Percentiles rank a stretch among this genome's conserved stretches.
phyloP scores from a whole-genome alignment of 1,140 invertebrate species.

The Mycetomoellerius zeteki region DNA sequence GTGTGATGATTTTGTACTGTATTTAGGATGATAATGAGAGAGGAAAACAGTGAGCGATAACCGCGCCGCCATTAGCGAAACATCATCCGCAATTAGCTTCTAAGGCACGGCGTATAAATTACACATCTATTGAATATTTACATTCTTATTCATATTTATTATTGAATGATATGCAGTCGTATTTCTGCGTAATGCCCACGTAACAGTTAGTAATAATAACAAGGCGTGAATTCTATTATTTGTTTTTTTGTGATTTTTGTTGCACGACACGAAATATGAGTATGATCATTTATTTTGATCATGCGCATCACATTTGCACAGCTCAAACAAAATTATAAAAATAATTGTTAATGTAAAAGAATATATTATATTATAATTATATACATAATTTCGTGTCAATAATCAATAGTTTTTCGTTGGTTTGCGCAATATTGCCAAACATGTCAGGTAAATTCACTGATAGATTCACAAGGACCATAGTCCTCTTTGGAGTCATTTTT shows the following conservation, averaged over 20 bases:
- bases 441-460: background rate
- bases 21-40: conserved; percentile 64
- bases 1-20: conserved; percentile 54
- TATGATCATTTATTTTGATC: background rate
- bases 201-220: conserved; percentile 22
- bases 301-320: background rate
- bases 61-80: conserved; percentile 36
- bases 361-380: no score
- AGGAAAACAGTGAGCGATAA: conserved; percentile 36
- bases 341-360: conserved; percentile 8
- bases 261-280: no score
- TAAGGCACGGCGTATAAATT: conserved; percentile 38
- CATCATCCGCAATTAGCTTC: conserved; percentile 46
- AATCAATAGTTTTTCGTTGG: background rate
- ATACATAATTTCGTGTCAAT: background rate
- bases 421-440: background rate
- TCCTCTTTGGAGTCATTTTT: no score
- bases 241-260: background rate
- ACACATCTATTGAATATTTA: conserved; percentile 58
- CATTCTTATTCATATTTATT: conserved; percentile 52
- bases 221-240: background rate
- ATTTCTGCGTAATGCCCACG: conserved; percentile 5
- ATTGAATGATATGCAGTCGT: conserved; percentile 14
- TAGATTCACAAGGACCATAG: no score
- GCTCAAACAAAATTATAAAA: background rate